Conservation (phyloP, 1,140 invertebrate genomes). For the Pteromalus puparum region DNA sequence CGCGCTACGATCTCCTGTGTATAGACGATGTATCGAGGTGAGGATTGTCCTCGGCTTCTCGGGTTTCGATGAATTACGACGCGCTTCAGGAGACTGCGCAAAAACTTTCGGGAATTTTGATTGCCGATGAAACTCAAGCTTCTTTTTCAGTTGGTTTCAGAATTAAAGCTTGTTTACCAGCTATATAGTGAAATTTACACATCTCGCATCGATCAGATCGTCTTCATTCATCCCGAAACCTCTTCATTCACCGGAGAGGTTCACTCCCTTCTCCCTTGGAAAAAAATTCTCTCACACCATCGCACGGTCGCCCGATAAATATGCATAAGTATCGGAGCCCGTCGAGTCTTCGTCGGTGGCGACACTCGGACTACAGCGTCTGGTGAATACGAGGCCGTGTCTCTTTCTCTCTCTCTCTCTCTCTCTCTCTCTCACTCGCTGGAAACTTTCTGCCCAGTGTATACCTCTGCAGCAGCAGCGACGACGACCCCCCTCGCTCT, state of each 20-base stretch:
- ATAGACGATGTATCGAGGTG: not conserved
- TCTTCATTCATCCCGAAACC: constrained; percentile 1
- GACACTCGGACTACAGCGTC: constrained; percentile 19
- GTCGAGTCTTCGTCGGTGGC: not conserved
- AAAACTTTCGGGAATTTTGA: too few species aligned
- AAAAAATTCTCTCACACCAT: not conserved
- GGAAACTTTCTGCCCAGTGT: not conserved
- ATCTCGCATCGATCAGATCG: too few species aligned
- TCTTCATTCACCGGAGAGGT: not conserved
- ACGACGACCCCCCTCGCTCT: constrained; percentile 19
- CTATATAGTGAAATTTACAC: too few species aligned
- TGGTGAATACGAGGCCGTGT: not conserved
- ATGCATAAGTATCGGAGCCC: not conserved
- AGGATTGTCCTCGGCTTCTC: not conserved
- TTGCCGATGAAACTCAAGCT: too few species aligned
- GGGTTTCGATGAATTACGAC: not conserved
- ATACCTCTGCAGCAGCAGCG: not conserved
- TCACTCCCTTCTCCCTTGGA: not conserved
- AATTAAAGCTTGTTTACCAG: too few species aligned
- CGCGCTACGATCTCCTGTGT: not conserved
- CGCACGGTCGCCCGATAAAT: not conserved
- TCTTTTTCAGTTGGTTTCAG: too few species aligned
- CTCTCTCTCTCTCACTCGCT: too few species aligned
- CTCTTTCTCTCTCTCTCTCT: not conserved
- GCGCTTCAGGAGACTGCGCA: too few species aligned